Percentiles rank a stretch among this genome's conserved stretches.
phyloP scores from a whole-genome alignment of 2,888 invertebrate species.

The Hoplodrina blanda region DNA sequence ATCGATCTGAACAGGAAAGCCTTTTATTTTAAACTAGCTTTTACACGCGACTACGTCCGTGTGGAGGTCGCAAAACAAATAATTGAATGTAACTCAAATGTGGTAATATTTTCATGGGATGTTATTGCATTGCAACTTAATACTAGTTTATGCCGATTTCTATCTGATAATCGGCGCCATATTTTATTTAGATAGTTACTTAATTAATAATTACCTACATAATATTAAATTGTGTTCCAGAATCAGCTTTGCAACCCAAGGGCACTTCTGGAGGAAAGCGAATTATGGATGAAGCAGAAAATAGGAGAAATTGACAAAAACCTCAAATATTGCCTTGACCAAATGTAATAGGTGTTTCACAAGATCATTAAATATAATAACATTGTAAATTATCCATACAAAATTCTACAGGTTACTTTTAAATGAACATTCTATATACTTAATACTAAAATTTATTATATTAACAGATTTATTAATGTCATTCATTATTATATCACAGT shows the following conservation, averaged over 20 bases:
- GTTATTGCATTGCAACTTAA: too few species aligned
- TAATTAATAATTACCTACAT: background rate
- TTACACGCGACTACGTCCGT: background rate
- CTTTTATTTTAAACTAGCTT: background rate
- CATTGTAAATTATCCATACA: slow-evolving; percentile 60
- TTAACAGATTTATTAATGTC: slow-evolving; percentile 70
- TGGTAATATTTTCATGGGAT: too few species aligned
- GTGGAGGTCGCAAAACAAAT: too few species aligned
- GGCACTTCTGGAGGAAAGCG: slow-evolving; percentile 76
- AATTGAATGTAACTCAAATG: too few species aligned
- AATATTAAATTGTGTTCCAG: slow-evolving; percentile 64
- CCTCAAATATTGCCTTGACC: slow-evolving; percentile 81
- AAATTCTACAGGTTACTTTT: slow-evolving; percentile 62
- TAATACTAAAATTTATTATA: slow-evolving; percentile 59
- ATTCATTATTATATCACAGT: slow-evolving; percentile 75
- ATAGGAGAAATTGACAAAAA: slow-evolving; percentile 81
- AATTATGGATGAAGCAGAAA: slow-evolving; percentile 78
- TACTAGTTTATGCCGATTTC: too few species aligned
- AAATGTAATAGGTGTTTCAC: slow-evolving; percentile 69
- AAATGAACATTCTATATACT: slow-evolving; percentile 62
- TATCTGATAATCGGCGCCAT: too few species aligned
- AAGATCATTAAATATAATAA: slow-evolving; percentile 57
- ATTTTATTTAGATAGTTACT: too few species aligned
- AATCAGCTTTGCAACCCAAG: slow-evolving; percentile 70
- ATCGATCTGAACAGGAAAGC: background rate